These are phyloP conservation scores for Cettia cetti DNA, from an alignment of 2,113 vertebrate genomes.

Conservation along the genomic window DNA sequence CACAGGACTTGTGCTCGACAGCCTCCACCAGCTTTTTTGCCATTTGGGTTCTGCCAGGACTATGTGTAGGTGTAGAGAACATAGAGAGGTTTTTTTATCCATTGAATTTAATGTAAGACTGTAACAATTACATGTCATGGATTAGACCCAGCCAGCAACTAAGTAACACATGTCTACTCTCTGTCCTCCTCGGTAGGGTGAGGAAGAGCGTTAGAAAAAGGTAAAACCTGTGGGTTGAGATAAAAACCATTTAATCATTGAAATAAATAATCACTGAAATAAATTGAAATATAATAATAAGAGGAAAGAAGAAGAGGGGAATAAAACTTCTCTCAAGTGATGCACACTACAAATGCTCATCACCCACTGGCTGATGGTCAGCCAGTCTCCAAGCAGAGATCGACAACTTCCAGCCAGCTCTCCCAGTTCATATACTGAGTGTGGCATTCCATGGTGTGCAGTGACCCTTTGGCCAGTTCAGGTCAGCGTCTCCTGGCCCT, in stretches of 20 bases:
- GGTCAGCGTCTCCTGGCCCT: not conserved
- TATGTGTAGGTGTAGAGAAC: not conserved
- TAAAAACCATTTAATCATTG: not conserved
- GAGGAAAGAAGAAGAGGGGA: not conserved
- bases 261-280: not conserved
- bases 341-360: not conserved
- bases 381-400: not conserved
- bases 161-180: not conserved
- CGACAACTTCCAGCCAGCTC: accelerated
- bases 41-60: not conserved
- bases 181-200: not conserved
- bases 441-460: accelerated
- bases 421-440: not conserved
- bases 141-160: not conserved
- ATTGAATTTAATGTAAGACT: not conserved
- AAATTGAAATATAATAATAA: not conserved
- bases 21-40: not conserved
- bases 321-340: not conserved
- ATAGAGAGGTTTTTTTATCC: not conserved
- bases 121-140: not conserved
- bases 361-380: not conserved
- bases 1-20: accelerated
- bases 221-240: not conserved
- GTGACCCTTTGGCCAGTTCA: not conserved
- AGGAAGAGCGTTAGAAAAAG: not conserved